Evolutionary conservation across 1,140 invertebrate genomes (phyloP).

Genomic region (Drosophila micromelanica): DNA sequence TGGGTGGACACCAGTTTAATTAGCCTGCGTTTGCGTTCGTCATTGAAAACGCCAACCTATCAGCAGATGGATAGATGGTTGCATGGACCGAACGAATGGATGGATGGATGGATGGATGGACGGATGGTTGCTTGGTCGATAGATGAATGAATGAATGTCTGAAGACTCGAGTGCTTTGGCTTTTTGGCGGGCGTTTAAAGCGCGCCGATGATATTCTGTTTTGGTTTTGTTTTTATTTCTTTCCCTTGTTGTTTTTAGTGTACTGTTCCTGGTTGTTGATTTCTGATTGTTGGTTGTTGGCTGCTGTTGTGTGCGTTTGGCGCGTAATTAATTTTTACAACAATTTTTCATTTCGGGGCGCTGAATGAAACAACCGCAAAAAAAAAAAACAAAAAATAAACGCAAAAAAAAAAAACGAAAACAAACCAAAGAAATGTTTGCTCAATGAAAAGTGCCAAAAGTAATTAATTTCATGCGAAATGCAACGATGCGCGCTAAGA

Average conservation of each 20-base stretch:
- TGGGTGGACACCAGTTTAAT: slow-evolving; percentile 82
- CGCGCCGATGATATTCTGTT: slow-evolving; percentile 64
- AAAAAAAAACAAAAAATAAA: slow-evolving; percentile 5
- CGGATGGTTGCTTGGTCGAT: slow-evolving; percentile 32
- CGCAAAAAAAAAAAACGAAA: not conserved
- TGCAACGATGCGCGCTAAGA: slow-evolving; percentile 70
- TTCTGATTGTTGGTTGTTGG: slow-evolving; percentile 25
- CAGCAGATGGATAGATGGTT: slow-evolving; percentile 40
- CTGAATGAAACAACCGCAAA: slow-evolving; percentile 63
- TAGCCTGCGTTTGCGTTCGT: slow-evolving; percentile 64
- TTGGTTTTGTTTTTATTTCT: slow-evolving; percentile 1
- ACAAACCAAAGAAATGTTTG: slow-evolving; percentile 70
- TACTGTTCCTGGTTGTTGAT: slow-evolving; percentile 28
- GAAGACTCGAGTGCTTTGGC: slow-evolving; percentile 60
- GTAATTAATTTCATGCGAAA: slow-evolving; percentile 83
- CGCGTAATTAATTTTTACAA: slow-evolving; percentile 81
- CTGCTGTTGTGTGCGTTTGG: slow-evolving; percentile 55
- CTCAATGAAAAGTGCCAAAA: slow-evolving; percentile 83
- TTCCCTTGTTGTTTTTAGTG: slow-evolving; percentile 6
- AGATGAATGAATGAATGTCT: slow-evolving; percentile 42
- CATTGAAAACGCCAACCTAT: slow-evolving; percentile 65
- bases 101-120: slow-evolving; percentile 14
- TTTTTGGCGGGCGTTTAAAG: slow-evolving; percentile 60
- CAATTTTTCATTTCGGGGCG: slow-evolving; percentile 72
- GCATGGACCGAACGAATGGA: slow-evolving; percentile 29